Conservation (phyloP, 53 echinoderm and acorn worm genomes). For the Mesocentrotus franciscanus region DNA sequence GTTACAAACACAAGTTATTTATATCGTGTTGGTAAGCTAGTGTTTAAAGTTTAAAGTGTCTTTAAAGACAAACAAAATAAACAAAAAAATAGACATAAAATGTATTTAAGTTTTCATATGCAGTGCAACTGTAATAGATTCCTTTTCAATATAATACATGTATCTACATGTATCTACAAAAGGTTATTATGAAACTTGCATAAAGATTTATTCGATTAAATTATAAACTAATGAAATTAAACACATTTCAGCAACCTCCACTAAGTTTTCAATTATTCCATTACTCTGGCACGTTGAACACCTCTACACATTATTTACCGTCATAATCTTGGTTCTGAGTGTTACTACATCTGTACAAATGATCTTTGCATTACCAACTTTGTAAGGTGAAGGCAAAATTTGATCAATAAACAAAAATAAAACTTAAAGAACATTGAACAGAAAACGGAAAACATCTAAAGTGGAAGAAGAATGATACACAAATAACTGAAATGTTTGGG, state of each 20-base stretch:
- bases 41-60: no score
- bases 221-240: neutral
- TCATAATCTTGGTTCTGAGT: neutral
- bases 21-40: neutral
- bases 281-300: neutral
- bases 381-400: neutral
- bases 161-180: conserved; percentile 13
- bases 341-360: neutral
- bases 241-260: neutral
- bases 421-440: neutral
- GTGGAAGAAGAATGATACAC: neutral
- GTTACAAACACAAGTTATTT: neutral
- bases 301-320: no score
- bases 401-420: neutral
- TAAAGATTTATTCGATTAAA: neutral
- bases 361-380: neutral
- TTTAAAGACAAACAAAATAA: neutral
- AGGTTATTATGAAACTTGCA: conserved; percentile 21
- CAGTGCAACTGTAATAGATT: neutral
- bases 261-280: neutral
- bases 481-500: neutral
- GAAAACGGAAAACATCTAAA: neutral
- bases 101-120: neutral
- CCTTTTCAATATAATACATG: neutral
- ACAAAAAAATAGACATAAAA: neutral